Percentiles rank a stretch among this genome's conserved stretches.
Conservation (phyloP, 2,888 invertebrate genomes). For the Candidula unifasciata region DNA sequence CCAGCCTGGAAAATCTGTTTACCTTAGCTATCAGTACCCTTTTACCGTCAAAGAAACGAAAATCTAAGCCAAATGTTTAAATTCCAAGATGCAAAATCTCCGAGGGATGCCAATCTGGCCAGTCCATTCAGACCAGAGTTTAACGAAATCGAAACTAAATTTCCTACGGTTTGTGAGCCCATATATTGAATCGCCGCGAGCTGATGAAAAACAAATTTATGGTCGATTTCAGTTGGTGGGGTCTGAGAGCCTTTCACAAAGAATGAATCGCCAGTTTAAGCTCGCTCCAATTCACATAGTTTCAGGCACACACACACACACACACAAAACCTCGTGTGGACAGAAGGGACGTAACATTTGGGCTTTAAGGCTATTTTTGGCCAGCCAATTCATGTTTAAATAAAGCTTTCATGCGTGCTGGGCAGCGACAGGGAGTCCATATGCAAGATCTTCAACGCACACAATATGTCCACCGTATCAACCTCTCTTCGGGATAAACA, state of each 20-base stretch:
- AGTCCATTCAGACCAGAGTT: constrained; percentile 18
- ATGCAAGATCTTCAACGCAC: too few species aligned
- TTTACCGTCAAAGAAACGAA: background rate
- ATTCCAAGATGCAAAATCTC: constrained; percentile 18
- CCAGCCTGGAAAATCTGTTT: background rate
- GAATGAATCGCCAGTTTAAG: background rate
- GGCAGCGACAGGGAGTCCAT: too few species aligned
- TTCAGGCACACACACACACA: too few species aligned
- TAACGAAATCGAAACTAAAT: constrained; percentile 33
- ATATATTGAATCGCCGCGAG: background rate
- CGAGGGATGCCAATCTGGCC: constrained; percentile 27
- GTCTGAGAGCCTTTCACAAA: background rate
- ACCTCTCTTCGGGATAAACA: too few species aligned
- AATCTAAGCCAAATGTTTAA: constrained; percentile 27
- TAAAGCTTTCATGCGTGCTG: too few species aligned
- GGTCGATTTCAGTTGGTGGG: background rate
- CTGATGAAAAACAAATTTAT: constrained; percentile 36
- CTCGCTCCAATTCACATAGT: too few species aligned
- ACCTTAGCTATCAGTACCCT: background rate
- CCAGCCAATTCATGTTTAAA: too few species aligned
- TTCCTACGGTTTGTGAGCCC: background rate
- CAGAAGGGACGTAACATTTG: too few species aligned
- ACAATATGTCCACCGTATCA: too few species aligned
- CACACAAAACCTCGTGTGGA: too few species aligned
- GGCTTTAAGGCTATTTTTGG: too few species aligned